These are phyloP conservation scores for Heliopora coerulea DNA, from an alignment of 92 coral and sea anemone species.

Conservation along the genomic window DNA sequence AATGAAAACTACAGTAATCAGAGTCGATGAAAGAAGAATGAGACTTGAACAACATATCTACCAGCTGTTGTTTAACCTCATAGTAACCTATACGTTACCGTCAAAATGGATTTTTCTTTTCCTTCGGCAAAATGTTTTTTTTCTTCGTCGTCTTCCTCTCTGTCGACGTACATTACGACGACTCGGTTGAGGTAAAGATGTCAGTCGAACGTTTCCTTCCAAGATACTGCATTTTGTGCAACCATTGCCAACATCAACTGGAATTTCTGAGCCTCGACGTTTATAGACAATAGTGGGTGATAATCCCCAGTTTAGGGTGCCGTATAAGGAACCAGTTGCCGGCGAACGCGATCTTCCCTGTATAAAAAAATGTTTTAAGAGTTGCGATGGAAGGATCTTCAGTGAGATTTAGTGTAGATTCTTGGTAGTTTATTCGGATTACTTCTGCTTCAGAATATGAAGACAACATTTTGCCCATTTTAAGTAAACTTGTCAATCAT, in stretches of 20 bases:
- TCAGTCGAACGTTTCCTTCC: slow-evolving; percentile 26
- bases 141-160: slow-evolving; percentile 8
- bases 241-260: slow-evolving; percentile 24
- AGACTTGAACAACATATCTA: too few relatives aligned
- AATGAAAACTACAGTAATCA: too few relatives aligned
- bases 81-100: neutral
- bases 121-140: neutral
- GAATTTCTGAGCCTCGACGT: neutral
- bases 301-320: slow-evolving; percentile 40
- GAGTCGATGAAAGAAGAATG: too few relatives aligned
- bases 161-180: slow-evolving; percentile 3
- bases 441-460: too few relatives aligned
- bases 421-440: too few relatives aligned
- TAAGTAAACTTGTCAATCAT: too few relatives aligned
- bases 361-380: neutral
- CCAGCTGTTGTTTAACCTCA: too few relatives aligned
- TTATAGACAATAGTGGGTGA: slow-evolving; percentile 36
- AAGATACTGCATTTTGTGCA: slow-evolving; percentile 36
- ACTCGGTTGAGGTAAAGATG: slow-evolving; percentile 20
- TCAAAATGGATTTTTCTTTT: slow-evolving; percentile 22
- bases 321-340: neutral
- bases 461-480: too few relatives aligned
- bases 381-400: too few relatives aligned
- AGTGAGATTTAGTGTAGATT: too few relatives aligned
- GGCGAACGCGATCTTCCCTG: slow-evolving; percentile 11